Evolutionary conservation across 2,113 vertebrate species (phyloP), one percentile per base, ranked within the genome.

Genomic region (Xiphorhynchus elegans): DNA sequence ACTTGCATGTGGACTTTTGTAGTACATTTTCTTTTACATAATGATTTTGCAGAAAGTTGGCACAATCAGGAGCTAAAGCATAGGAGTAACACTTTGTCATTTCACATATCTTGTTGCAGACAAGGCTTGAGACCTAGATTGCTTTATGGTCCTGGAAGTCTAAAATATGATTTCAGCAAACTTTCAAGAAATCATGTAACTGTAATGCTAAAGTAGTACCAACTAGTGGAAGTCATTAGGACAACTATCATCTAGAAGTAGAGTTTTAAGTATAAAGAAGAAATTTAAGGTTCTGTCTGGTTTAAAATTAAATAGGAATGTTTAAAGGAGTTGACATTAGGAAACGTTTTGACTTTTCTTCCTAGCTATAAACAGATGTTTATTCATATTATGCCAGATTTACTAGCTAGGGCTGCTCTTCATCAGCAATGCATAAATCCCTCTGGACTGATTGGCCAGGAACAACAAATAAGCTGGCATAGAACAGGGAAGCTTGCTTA

Each of bases 331-430:
- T 78, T 86, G 46, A 13, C 92, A 39, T 93, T 93, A 90, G 69
- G 90, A 94, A 92, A 87, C 31, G 63, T 86, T 93, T 60, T 90
- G 55, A 40, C 24, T 89, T 95, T 85, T 93, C 83, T 81, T 91
- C 82, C 56, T 75, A 70, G 79, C 83, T 90, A 74, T 93, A 94
- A 92, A 95, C 85, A 94, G 85, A 90, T 88, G 68, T 37, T 95
- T 89, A 87, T 90, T 96, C 72, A 81, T 95, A 89, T 88, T 74
- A 90, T 4, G 46, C 60, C 73, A 92, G 52, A 92, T 88, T 96
- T 95, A 88, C 75, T 93, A 89, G 78, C 87, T 94, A 82, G 85
- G 84, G 33, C 80, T 96, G 78, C 73, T 94, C 72, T 90, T 86
- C 93, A 96, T 94, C 92, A 95, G 33, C 64, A 70, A 63, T 44